Percentiles rank a stretch among this genome's conserved stretches.
Evolutionary conservation across 2,888 invertebrate species (phyloP).

Genomic region (Automeris io): DNA sequence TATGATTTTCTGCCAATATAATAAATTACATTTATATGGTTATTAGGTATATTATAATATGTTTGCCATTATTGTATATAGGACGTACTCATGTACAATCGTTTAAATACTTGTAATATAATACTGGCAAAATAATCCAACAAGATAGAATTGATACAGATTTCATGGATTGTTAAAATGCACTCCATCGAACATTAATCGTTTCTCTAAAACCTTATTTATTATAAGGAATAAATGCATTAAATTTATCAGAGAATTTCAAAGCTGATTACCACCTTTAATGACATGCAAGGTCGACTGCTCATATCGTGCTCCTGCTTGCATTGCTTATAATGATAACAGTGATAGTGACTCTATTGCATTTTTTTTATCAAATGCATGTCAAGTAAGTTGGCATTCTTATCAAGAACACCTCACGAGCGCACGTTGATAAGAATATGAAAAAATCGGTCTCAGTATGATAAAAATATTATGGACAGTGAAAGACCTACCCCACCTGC

Average conservation of each 20-base stretch:
- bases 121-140: too few species aligned
- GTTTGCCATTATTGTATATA: too few species aligned
- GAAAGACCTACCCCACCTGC: too few species aligned
- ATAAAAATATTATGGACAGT: too few species aligned
- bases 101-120: too few species aligned
- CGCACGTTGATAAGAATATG: constrained; percentile 4
- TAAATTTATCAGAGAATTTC: neutral
- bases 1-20: too few species aligned
- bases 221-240: neutral
- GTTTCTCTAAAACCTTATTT: neutral
- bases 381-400: constrained; percentile 19
- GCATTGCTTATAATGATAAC: constrained; percentile 11
- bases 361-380: constrained; percentile 24
- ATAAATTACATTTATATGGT: too few species aligned
- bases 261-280: constrained; percentile 1
- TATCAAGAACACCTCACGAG: constrained; percentile 14
- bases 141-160: too few species aligned
- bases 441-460: neutral
- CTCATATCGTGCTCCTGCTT: constrained; percentile 1
- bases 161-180: too few species aligned
- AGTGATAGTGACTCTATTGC: constrained; percentile 20
- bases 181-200: neutral
- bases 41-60: too few species aligned
- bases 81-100: too few species aligned
- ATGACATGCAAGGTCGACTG: constrained; percentile 1